phyloP scores from a whole-genome alignment of 1,140 invertebrate species.

The Trichogramma pretiosum region DNA sequence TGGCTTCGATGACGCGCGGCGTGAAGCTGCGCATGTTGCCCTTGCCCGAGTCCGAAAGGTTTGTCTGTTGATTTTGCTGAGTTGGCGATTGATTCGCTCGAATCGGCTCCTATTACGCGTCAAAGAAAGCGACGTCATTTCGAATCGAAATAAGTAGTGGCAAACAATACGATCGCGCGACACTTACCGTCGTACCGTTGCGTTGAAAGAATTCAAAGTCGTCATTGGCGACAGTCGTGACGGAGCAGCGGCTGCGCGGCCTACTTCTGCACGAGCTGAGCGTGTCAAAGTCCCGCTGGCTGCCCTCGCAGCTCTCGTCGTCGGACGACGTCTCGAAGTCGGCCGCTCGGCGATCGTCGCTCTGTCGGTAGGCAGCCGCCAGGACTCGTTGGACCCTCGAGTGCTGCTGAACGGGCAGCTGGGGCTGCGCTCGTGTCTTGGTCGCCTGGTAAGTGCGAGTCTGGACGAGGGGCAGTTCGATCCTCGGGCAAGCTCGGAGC shows the following conservation, averaged over 20 bases:
- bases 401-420: background rate
- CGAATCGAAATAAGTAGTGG: too few relatives aligned
- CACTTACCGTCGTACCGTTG: constrained; percentile 32
- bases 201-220: constrained; percentile 57
- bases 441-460: constrained; percentile 30
- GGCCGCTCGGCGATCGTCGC: constrained; percentile 19
- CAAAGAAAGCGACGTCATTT: too few relatives aligned
- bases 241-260: constrained; percentile 48
- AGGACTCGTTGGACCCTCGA: background rate
- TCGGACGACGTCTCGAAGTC: constrained; percentile 43
- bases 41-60: too few relatives aligned
- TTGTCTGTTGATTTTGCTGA: too few relatives aligned
- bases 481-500: constrained; percentile 3
- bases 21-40: constrained; percentile 39
- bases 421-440: background rate
- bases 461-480: constrained; percentile 16
- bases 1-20: constrained; percentile 34
- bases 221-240: constrained; percentile 57
- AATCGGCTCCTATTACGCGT: too few relatives aligned
- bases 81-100: too few relatives aligned
- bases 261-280: constrained; percentile 51
- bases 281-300: constrained; percentile 35
- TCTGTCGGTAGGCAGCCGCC: background rate
- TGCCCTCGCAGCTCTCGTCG: constrained; percentile 41
- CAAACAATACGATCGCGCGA: background rate